Conservation (phyloP, 2,113 vertebrate species). For the Orycteropus afer region DNA sequence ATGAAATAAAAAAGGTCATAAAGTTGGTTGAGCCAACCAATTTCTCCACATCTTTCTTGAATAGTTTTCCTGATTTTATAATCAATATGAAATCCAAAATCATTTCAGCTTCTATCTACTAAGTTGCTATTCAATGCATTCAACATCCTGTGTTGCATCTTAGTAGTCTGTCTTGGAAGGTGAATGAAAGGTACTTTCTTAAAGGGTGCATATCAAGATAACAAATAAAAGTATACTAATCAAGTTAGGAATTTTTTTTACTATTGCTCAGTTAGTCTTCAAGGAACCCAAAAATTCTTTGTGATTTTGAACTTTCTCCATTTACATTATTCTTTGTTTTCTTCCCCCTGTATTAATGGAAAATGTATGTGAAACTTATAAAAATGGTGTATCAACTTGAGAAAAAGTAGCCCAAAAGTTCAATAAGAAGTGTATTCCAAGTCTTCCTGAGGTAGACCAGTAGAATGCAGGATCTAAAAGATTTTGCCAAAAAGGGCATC, state of each 20-base stretch:
- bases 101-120: background rate
- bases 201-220: background rate
- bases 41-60: background rate
- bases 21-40: background rate
- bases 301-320: background rate
- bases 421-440: background rate
- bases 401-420: background rate
- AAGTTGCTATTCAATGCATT: background rate
- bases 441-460: background rate
- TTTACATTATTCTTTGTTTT: constrained; percentile 12
- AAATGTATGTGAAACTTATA: background rate
- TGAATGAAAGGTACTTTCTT: background rate
- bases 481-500: background rate
- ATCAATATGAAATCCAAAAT: background rate
- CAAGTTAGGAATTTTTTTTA: background rate
- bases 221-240: background rate
- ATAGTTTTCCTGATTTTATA: background rate
- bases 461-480: background rate
- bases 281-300: background rate
- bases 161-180: background rate
- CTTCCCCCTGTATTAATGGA: background rate
- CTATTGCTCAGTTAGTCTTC: background rate
- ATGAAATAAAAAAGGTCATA: background rate
- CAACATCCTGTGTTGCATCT: background rate
- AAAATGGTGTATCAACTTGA: background rate